These are phyloP conservation scores for Augochlora pura DNA, from an alignment of 1,140 invertebrate species.

Conservation along the genomic window DNA sequence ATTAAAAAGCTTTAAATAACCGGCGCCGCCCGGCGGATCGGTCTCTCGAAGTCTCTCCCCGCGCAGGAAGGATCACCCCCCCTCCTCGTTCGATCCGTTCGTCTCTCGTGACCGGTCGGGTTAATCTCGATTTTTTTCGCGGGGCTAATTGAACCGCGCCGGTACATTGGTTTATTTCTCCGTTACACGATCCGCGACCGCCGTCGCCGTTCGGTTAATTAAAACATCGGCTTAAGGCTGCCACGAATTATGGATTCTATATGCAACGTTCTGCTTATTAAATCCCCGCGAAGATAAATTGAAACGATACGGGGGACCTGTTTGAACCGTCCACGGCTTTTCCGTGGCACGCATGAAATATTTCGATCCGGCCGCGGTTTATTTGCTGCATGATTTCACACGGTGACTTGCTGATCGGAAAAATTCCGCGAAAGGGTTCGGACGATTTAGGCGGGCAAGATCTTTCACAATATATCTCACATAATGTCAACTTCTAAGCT, in stretches of 20 bases:
- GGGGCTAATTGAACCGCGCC: too few species aligned
- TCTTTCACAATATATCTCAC: too few species aligned
- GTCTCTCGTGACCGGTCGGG: not conserved
- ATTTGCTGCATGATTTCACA: too few species aligned
- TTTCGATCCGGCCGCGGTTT: too few species aligned
- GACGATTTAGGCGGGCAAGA: too few species aligned
- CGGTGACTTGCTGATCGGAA: too few species aligned
- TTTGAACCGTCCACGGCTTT: too few species aligned
- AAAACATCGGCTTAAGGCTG: not conserved
- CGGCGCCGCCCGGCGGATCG: not conserved
- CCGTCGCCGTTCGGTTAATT: not conserved
- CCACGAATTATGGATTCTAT: not conserved
- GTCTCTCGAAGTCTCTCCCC: not conserved
- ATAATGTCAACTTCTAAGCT: too few species aligned
- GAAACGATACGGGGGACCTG: not conserved
- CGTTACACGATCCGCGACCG: not conserved
- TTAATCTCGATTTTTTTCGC: not conserved
- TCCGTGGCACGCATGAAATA: too few species aligned
- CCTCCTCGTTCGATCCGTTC: constrained; percentile 4
- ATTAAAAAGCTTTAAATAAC: constrained; percentile 23
- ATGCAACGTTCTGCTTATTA: not conserved
- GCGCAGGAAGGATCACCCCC: not conserved
- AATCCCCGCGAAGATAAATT: not conserved
- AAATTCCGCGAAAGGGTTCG: too few species aligned
- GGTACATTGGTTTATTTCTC: not conserved